Percentiles rank a stretch among this genome's conserved stretches.
phyloP scores from a whole-genome alignment of 2,888 invertebrate species.

The Clitarchus hookeri region DNA sequence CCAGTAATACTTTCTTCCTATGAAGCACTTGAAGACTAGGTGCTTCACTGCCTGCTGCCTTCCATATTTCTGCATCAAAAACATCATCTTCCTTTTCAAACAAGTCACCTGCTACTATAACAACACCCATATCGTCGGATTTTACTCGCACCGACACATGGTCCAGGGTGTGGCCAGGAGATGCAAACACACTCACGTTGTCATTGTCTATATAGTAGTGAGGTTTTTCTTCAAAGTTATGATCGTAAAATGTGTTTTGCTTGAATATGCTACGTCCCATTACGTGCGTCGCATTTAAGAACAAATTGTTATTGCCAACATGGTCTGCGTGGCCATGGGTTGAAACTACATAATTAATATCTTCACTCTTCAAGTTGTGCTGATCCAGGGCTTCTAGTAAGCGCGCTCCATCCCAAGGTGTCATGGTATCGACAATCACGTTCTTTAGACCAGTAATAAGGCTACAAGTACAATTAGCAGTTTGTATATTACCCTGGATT shows the following conservation, averaged over 20 bases:
- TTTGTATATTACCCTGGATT: slow-evolving; percentile 59
- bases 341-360: slow-evolving; percentile 77
- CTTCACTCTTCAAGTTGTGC: slow-evolving; percentile 49
- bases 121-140: slow-evolving; percentile 61
- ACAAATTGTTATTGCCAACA: slow-evolving; percentile 90
- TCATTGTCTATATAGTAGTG: slow-evolving; percentile 69
- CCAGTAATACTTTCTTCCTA: slow-evolving; percentile 68
- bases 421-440: slow-evolving; percentile 87
- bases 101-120: slow-evolving; percentile 85
- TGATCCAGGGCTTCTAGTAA: slow-evolving; percentile 57
- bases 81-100: slow-evolving; percentile 89
- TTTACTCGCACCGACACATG: slow-evolving; percentile 84
- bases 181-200: slow-evolving; percentile 71
- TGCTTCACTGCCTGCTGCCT: slow-evolving; percentile 73
- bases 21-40: slow-evolving; percentile 69
- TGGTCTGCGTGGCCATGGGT: slow-evolving; percentile 96
- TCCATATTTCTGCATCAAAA: slow-evolving; percentile 74
- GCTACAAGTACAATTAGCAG: slow-evolving; percentile 85
- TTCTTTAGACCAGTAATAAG: slow-evolving; percentile 75
- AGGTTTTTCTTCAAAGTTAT: slow-evolving; percentile 69
- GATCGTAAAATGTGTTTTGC: slow-evolving; percentile 69
- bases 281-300: slow-evolving; percentile 64
- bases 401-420: slow-evolving; percentile 85
- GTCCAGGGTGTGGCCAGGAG: slow-evolving; percentile 88
- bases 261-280: slow-evolving; percentile 78